Evolutionary conservation across 2,888 invertebrate species (phyloP).

Genomic region (Sympetrum striolatum): DNA sequence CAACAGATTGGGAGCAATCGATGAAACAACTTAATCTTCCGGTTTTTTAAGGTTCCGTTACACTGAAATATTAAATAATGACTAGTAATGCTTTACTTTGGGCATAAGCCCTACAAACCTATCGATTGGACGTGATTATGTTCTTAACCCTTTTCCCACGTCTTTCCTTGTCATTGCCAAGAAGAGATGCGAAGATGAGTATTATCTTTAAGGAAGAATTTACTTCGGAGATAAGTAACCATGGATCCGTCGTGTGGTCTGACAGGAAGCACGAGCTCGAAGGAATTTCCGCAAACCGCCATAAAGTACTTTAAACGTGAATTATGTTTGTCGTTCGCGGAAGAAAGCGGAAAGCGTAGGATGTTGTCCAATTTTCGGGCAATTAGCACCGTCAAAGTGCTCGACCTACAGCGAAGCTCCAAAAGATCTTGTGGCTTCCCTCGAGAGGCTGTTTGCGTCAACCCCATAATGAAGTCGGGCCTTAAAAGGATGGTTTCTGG

Average conservation of each 20-base stretch:
- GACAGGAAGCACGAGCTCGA: neutral
- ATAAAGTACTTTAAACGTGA: neutral
- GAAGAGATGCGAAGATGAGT: too few relatives aligned
- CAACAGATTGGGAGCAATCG: too few relatives aligned
- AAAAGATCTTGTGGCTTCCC: neutral
- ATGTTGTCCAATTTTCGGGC: neutral
- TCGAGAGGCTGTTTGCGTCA: neutral
- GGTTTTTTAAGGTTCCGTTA: too few relatives aligned
- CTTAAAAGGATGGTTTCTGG: neutral
- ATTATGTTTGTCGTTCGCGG: neutral
- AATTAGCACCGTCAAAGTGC: neutral
- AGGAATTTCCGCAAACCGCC: neutral
- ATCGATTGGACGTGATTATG: too few relatives aligned
- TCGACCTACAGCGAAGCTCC: neutral
- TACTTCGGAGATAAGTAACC: too few relatives aligned
- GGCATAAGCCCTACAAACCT: too few relatives aligned
- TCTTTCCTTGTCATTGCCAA: too few relatives aligned
- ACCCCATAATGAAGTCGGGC: neutral
- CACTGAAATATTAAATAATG: too few relatives aligned
- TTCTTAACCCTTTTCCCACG: too few relatives aligned
- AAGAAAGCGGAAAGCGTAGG: neutral
- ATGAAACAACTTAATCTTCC: too few relatives aligned
- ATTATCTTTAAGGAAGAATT: too few relatives aligned
- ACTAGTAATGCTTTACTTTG: too few relatives aligned
- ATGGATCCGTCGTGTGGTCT: neutral